Conservation (phyloP, 1,140 invertebrate species). For the Monochamus saltuarius region DNA sequence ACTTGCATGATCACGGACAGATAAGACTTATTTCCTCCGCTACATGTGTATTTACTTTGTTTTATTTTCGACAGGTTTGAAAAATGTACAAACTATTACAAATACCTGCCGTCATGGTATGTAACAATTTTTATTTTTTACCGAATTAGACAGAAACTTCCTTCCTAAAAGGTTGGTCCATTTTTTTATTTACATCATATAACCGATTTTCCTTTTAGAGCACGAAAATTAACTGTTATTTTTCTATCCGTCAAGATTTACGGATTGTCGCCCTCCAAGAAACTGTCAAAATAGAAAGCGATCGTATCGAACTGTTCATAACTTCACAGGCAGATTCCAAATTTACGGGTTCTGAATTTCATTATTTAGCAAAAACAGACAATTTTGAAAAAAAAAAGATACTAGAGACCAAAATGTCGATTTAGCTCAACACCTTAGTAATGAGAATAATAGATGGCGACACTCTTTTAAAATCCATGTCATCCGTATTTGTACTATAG, state of each 20-base stretch:
- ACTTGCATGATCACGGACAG: conserved; percentile 1
- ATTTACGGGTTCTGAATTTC: not conserved
- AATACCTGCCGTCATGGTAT: conserved; percentile 28
- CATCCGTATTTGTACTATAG: too few species aligned
- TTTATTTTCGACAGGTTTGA: conserved; percentile 39
- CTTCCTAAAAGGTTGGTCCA: conserved; percentile 26
- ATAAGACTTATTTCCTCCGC: not conserved
- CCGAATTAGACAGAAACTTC: conserved; percentile 23
- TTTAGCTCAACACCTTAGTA: too few species aligned
- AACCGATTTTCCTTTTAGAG: conserved; percentile 24
- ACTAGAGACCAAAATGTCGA: too few species aligned
- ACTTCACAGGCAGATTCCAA: not conserved
- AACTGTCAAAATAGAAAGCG: not conserved
- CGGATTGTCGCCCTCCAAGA: conserved; percentile 4
- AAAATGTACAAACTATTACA: conserved; percentile 27
- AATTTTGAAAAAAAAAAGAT: not conserved
- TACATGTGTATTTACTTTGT: conserved; percentile 10
- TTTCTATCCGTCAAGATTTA: not conserved
- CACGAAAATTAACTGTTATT: conserved; percentile 17
- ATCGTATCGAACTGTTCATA: not conserved
- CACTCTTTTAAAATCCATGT: too few species aligned
- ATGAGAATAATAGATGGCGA: too few species aligned
- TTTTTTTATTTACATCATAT: conserved; percentile 20
- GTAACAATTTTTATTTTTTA: conserved; percentile 33
- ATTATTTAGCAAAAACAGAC: too few species aligned